Evolutionary conservation across 2,888 invertebrate genomes (phyloP).

Genomic region (Anarsia innoxiella): DNA sequence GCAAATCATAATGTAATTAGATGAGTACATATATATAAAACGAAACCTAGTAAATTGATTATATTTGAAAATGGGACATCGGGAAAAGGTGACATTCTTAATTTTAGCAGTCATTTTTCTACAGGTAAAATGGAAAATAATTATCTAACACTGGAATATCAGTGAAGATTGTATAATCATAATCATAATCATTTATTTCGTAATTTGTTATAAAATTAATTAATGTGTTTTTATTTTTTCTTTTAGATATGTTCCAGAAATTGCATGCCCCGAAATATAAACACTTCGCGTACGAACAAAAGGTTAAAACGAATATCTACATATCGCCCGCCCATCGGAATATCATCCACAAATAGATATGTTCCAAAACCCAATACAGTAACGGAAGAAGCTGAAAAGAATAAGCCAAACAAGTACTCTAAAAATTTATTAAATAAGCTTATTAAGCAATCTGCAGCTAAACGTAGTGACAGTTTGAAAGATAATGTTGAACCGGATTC

Average conservation of each 20-base stretch:
- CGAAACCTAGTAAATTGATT: slow-evolving; percentile 8
- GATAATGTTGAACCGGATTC: background rate
- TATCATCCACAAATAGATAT: no score
- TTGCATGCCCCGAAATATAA: slow-evolving; percentile 25
- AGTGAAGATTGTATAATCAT: background rate
- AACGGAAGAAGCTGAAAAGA: no score
- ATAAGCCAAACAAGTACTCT: background rate
- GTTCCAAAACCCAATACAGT: no score
- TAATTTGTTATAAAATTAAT: no score
- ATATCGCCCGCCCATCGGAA: background rate
- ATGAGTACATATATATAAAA: no score
- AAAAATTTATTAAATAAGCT: slow-evolving; percentile 3
- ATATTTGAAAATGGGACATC: slow-evolving; percentile 38
- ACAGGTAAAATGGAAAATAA: slow-evolving; percentile 32
- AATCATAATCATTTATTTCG: no score
- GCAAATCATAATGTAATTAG: no score
- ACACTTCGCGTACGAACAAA: background rate
- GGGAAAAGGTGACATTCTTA: slow-evolving; percentile 37
- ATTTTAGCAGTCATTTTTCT: slow-evolving; percentile 24
- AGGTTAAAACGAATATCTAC: background rate
- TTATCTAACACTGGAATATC: background rate
- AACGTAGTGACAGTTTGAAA: background rate
- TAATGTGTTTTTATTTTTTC: background rate
- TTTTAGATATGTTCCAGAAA: slow-evolving; percentile 27
- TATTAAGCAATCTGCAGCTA: background rate